These are phyloP conservation scores for Drosophila neotestacea DNA, from an alignment of 2,888 invertebrate species.

Conservation along the genomic window DNA sequence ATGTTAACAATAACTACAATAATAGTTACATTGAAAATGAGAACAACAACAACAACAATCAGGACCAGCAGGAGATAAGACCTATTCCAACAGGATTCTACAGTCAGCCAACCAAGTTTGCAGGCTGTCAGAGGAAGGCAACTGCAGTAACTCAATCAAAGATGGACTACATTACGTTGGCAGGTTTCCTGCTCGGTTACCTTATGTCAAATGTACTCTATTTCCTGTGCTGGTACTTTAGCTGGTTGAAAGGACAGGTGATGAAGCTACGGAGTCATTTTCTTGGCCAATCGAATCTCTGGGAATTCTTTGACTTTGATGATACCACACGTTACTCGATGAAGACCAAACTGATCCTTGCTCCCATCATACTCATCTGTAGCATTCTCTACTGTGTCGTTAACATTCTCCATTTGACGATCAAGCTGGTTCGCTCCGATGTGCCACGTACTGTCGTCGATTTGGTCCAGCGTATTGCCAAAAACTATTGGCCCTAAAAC, in stretches of 20 bases:
- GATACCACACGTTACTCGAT: conserved; percentile 58
- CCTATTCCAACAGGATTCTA: neutral
- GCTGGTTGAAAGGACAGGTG: conserved; percentile 69
- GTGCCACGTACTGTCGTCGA: conserved; percentile 62
- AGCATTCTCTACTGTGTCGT: conserved; percentile 64
- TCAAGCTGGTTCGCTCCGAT: conserved; percentile 62
- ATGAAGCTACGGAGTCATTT: conserved; percentile 59
- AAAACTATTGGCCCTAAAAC: conserved; percentile 1
- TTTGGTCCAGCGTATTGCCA: conserved; percentile 49
- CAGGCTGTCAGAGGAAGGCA: neutral
- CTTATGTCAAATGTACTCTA: conserved; percentile 67
- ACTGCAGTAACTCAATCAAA: conserved; percentile 3
- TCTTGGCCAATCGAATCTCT: conserved; percentile 66
- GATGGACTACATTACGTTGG: conserved; percentile 75
- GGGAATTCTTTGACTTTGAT: conserved; percentile 72
- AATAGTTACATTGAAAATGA: neutral
- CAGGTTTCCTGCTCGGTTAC: conserved; percentile 67
- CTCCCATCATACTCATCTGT: conserved; percentile 64
- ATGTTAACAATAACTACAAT: neutral
- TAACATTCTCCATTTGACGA: conserved; percentile 55
- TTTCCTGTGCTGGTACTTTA: conserved; percentile 65
- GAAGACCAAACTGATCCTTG: conserved; percentile 68
- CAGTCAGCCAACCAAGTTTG: neutral
- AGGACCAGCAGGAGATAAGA: neutral
- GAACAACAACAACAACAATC: neutral